Evolutionary conservation across 2,888 invertebrate genomes (phyloP).

Genomic region (Koerneria pararmatus): DNA sequence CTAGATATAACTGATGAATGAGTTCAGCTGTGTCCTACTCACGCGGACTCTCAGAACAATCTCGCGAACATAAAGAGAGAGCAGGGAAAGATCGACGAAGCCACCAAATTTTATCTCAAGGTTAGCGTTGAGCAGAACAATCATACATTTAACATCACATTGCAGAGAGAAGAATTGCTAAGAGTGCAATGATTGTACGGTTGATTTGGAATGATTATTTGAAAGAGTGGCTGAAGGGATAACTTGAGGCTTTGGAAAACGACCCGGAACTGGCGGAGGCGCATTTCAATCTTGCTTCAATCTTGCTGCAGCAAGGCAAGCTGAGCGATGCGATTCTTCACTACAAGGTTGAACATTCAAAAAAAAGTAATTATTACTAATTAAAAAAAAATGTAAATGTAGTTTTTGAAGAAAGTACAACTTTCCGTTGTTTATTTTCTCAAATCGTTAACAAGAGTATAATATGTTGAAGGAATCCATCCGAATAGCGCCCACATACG

Average conservation of each 20-base stretch:
- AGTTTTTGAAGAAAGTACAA: too few relatives aligned
- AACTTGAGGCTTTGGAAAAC: constrained; percentile 63
- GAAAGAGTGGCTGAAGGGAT: too few relatives aligned
- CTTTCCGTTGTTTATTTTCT: too few relatives aligned
- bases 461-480: constrained; percentile 81
- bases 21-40: constrained; percentile 80
- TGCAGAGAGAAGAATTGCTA: too few relatives aligned
- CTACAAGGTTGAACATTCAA: constrained; percentile 60
- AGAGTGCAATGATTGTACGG: too few relatives aligned
- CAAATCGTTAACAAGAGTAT: too few relatives aligned
- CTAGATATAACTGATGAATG: not conserved
- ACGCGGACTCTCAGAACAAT: constrained; percentile 97
- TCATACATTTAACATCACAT: too few relatives aligned
- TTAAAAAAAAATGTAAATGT: too few relatives aligned
- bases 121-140: constrained; percentile 63
- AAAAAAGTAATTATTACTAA: too few relatives aligned
- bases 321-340: constrained; percentile 63
- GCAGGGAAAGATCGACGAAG: constrained; percentile 94
- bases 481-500: constrained; percentile 90
- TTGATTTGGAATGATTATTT: too few relatives aligned
- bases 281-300: constrained; percentile 94
- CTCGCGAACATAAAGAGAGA: constrained; percentile 95
- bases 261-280: constrained; percentile 98
- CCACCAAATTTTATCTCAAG: constrained; percentile 84
- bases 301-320: constrained; percentile 96